A percentile compares a stretch with the other conserved stretches of the same genome.
These are phyloP conservation scores for Byasa hedistus DNA, from an alignment of 2,888 invertebrate species.

Conservation along the genomic window DNA sequence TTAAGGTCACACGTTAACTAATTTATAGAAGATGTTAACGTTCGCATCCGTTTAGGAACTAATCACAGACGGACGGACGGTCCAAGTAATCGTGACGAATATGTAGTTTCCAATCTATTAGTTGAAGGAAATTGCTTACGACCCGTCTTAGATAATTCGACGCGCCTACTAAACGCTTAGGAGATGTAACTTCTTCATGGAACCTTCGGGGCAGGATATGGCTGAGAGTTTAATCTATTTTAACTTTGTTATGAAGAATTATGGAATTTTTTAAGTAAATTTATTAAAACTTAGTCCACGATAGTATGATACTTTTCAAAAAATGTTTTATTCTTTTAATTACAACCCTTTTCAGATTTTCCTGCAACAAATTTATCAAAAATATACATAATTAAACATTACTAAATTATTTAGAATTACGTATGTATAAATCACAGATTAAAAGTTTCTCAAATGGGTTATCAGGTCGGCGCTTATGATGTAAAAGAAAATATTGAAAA, in stretches of 20 bases:
- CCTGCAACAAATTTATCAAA: no score
- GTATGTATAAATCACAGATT: no score
- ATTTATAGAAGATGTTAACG: slow-evolving; percentile 50
- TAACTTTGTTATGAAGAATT: neutral
- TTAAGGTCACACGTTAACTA: slow-evolving; percentile 31
- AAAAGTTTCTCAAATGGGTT: neutral
- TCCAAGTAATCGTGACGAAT: slow-evolving; percentile 51
- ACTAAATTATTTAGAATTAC: no score
- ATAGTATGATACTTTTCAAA: no score
- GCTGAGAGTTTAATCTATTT: neutral
- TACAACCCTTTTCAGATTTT: no score
- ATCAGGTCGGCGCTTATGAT: neutral
- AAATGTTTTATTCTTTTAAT: no score
- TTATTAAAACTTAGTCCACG: no score
- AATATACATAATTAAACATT: no score
- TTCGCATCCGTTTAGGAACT: slow-evolving; percentile 55
- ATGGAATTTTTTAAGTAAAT: neutral
- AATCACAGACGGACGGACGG: slow-evolving; percentile 54
- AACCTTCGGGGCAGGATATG: neutral
- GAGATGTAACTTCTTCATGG: slow-evolving; percentile 18
- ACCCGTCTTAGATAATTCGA: slow-evolving; percentile 68
- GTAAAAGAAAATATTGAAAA: neutral
- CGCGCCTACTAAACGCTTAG: slow-evolving; percentile 37
- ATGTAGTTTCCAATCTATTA: slow-evolving; percentile 66
- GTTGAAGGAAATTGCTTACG: slow-evolving; percentile 72